Evolutionary conservation across 2,888 invertebrate genomes (phyloP).

Genomic region (Pyrrhosoma nymphula): DNA sequence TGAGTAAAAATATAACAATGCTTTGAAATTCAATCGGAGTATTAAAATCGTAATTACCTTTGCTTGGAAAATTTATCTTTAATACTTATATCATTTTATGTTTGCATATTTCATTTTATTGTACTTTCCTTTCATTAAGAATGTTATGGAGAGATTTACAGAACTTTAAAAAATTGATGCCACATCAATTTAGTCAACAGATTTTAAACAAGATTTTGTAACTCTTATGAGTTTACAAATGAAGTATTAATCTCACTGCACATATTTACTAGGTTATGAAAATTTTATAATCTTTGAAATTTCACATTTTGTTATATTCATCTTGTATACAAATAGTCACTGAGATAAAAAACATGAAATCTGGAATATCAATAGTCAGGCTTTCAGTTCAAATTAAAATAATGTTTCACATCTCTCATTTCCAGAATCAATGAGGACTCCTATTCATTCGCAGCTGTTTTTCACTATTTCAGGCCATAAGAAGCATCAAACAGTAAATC

Average conservation of each 20-base stretch:
- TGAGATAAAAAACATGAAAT: slow-evolving; percentile 39
- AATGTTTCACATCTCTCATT: not conserved
- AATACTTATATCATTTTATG: not conserved
- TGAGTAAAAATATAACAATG: not conserved
- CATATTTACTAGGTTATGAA: slow-evolving; percentile 24
- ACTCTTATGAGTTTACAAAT: slow-evolving; percentile 28
- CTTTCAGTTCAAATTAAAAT: slow-evolving; percentile 38
- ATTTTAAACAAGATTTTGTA: slow-evolving; percentile 35
- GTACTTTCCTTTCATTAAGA: slow-evolving; percentile 52
- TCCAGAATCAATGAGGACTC: not conserved
- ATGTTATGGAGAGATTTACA: slow-evolving; percentile 25
- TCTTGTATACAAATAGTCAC: slow-evolving; percentile 54
- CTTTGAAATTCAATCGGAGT: not conserved
- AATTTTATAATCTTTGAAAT: slow-evolving; percentile 47
- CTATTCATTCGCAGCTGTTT: not conserved
- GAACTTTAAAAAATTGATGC: slow-evolving; percentile 17
- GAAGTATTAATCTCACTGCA: slow-evolving; percentile 36
- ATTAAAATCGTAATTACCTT: not conserved
- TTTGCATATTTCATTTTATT: slow-evolving; percentile 38
- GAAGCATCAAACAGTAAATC: slow-evolving; percentile 29
- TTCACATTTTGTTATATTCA: slow-evolving; percentile 16
- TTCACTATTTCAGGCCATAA: not conserved
- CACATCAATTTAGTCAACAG: slow-evolving; percentile 54
- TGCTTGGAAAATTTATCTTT: slow-evolving; percentile 20
- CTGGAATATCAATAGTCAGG: slow-evolving; percentile 32